Evolutionary conservation across 2,113 vertebrate species (phyloP).

Genomic region (Hipposideros armiger): DNA sequence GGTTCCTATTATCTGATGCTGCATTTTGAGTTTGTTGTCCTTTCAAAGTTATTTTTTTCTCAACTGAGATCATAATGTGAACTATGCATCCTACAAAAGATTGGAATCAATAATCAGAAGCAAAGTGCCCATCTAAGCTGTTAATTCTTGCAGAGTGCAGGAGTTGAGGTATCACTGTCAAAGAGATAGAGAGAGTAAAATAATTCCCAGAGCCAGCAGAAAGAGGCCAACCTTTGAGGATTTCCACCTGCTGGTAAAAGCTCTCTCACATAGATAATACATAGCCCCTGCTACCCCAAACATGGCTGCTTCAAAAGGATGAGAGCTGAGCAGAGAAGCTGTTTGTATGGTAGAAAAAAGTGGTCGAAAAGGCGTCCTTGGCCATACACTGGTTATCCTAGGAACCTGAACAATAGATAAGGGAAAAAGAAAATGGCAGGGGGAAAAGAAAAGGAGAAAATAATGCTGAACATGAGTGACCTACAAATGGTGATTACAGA

Average conservation of each 20-base stretch:
- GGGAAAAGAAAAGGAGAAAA: conserved; percentile 84
- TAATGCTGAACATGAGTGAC: conserved; percentile 84
- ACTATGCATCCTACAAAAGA: conserved; percentile 80
- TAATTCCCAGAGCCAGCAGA: conserved; percentile 87
- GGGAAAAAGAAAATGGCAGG: conserved; percentile 76
- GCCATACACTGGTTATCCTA: conserved; percentile 90
- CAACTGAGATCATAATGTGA: conserved; percentile 80
- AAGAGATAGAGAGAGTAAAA: conserved; percentile 81
- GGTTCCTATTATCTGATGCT: conserved; percentile 84
- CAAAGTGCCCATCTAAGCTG: conserved; percentile 84
- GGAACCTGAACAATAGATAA: conserved; percentile 92
- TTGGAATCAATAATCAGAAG: conserved; percentile 87
- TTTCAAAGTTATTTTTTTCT: conserved; percentile 85
- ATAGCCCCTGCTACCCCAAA: conserved; percentile 92
- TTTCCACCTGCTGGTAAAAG: conserved; percentile 91
- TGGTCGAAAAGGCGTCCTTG: conserved; percentile 90
- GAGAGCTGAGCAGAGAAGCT: conserved; percentile 91
- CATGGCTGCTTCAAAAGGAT: conserved; percentile 92
- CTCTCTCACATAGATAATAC: conserved; percentile 92
- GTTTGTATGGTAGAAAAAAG: conserved; percentile 91
- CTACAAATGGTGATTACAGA: conserved; percentile 77
- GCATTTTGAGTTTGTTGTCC: conserved; percentile 90
- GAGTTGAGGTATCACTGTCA: conserved; percentile 84
- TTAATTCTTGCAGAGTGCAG: conserved; percentile 82
- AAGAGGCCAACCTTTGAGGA: conserved; percentile 93